Evolutionary conservation across 2,888 invertebrate genomes (phyloP), one percentile per base, ranked within the genome.

Genomic region (Clostera curtula): DNA sequence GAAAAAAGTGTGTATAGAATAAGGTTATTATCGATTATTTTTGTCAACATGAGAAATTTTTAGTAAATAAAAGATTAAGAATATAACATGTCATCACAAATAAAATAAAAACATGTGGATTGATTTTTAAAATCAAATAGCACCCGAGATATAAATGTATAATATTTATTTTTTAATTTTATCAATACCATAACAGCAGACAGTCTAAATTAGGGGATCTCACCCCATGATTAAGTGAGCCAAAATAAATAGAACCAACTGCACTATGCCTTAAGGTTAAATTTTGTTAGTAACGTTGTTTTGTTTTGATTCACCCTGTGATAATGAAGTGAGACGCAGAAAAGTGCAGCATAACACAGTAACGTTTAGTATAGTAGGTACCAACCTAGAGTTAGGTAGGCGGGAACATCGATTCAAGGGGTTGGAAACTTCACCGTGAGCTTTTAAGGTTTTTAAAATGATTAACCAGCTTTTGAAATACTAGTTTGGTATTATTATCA

Each of bases 121-220:
- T n/a, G n/a, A n/a, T n/a, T n/a, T 9, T 31, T 12, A 25, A 31
- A 43, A 31, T 6, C n/a, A n/a, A 24, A 4, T 14, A 25, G 19
- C 15, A 26, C 4, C 20, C 28, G 10, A 25, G 18, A 32, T 38
- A 36, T 29, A 19, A 43, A 59, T 52, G 49, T 48, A 49, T n/a
- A 59, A 56, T 50, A 50, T 43, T 50, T 42, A 48, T 56, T 67
- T 72, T 59, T 68, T 65, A 73, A 70, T 69, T 63, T 58, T 47
- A 60, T 64, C 55, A 53, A 48, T 39, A 50, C 49, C 48, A 48
- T 56, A 54, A 56, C 56, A 43, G 45, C 49, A 54, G 56, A 46
- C 52, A 43, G 41, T 49, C 49, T 47, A 53, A 52, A 61, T 56
- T 59, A 57, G 65, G 71, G 68, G 67, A 49, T 44, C 36, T 43